Evolutionary conservation across 2,113 vertebrate genomes (phyloP).

Genomic region (Panthera uncia): DNA sequence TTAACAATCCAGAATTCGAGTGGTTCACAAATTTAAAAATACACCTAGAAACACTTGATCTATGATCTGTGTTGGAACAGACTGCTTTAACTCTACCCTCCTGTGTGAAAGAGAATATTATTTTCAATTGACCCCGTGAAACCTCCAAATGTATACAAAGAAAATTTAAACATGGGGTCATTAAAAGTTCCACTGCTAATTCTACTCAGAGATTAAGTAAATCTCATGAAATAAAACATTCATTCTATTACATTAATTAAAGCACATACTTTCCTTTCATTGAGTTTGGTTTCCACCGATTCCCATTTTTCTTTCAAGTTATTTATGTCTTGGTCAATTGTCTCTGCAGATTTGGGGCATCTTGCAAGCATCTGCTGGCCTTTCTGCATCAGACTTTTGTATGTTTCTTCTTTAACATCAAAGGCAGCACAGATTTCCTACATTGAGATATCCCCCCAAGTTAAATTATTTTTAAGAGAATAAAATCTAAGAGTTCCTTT

Average conservation of each 20-base stretch:
- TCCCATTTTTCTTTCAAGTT: slow-evolving; percentile 98
- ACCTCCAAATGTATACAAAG: neutral
- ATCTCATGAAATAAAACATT: neutral
- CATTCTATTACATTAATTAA: slow-evolving; percentile 35
- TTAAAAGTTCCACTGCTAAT: neutral
- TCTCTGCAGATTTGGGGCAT: slow-evolving; percentile 90
- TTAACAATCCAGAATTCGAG: neutral
- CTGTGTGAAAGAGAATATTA: neutral
- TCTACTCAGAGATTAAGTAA: slow-evolving; percentile 36
- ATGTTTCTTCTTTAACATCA: slow-evolving; percentile 93
- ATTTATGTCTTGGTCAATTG: slow-evolving; percentile 94
- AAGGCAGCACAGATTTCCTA: slow-evolving; percentile 95
- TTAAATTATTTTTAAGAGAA: slow-evolving; percentile 36
- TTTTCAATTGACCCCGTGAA: slow-evolving; percentile 26
- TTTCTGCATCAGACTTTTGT: slow-evolving; percentile 89
- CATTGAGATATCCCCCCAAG: slow-evolving; percentile 62
- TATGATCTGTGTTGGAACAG: neutral
- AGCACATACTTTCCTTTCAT: slow-evolving; percentile 93
- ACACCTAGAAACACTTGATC: neutral
- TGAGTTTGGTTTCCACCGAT: slow-evolving; percentile 91
- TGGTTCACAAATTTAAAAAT: neutral
- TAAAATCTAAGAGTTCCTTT: neutral
- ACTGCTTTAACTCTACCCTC: slow-evolving; percentile 13
- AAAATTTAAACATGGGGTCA: neutral
- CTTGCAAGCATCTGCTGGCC: slow-evolving; percentile 92